These are phyloP conservation scores for Papilio protenor DNA, from an alignment of 2,888 invertebrate species.

Conservation along the genomic window DNA sequence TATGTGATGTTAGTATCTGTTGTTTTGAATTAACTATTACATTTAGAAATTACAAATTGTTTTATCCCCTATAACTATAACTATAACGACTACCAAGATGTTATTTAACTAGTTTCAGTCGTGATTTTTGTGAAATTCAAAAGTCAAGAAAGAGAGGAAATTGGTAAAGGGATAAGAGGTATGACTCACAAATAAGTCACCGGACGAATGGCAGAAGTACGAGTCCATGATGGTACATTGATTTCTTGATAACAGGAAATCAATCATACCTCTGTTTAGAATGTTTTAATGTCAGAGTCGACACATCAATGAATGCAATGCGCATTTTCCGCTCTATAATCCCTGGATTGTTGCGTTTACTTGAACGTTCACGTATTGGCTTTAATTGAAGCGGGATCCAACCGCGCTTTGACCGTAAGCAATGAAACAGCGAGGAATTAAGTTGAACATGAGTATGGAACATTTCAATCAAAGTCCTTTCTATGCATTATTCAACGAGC, in stretches of 20 bases:
- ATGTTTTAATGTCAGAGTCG: background rate
- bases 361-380: constrained; percentile 26
- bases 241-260: too few relatives aligned
- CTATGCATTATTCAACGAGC: constrained; percentile 67
- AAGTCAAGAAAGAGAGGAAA: background rate
- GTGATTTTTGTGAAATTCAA: background rate
- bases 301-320: background rate
- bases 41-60: background rate
- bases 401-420: constrained; percentile 45
- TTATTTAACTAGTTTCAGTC: background rate
- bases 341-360: constrained; percentile 11
- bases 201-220: background rate
- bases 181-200: background rate
- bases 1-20: constrained; percentile 1
- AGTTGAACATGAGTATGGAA: constrained; percentile 58
- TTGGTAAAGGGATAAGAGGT: background rate
- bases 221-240: background rate
- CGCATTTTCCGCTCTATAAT: constrained; percentile 18
- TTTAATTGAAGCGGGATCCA: constrained; percentile 44
- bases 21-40: background rate
- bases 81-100: background rate
- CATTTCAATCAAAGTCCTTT: constrained; percentile 66
- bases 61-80: background rate
- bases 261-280: too few relatives aligned
- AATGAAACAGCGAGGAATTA: constrained; percentile 62